Base-by-base conservation (phyloP, 2,888 invertebrate genomes). In the Drosophila prostipennis region DNA sequence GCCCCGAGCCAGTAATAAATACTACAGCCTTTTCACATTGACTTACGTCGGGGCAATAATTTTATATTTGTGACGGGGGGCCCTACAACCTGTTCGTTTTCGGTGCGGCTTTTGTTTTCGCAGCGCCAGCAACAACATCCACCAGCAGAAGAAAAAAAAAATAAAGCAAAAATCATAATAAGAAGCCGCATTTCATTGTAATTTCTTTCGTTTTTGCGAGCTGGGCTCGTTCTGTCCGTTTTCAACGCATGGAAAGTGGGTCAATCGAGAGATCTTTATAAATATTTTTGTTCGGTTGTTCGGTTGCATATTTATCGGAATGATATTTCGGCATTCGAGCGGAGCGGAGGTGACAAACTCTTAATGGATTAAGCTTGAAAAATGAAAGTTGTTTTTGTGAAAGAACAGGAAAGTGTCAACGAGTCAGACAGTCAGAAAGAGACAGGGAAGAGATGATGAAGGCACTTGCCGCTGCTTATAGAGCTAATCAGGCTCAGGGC, bases 211-310 rank as follows among this genome's bases (percentile, higher is more conserved):
- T 82, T 60, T 60, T 53, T 64, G 70, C 57, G 72, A 55, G 40
- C 59, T 61, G 67, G 51, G 65, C 63, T 80, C 78, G 63, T 69
- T 80, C 78, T 67, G 68, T 68, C 63, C 59, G 39, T 52, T 77
- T 72, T 58, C 53, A 60, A 80, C 72, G 69, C 75, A 69, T 73
- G 61, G 87, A 87, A 84, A 84, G 84, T 87, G 73, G 87, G 84
- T 87, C 87, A 85, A 87, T 85, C 84, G 80, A 84, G 84, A 82
- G 84, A 83, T 82, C 82, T 82, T 82, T 86, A 77, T 77, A 82
- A 78, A 79, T 79, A 77, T 78, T 55, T 57, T 61, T 36, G 39
- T 72, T 82, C 72, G 78, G 80, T 64, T 86, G 84, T 72, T 82
- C 72, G 78, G 80, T 68, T 86, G 84, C 87, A 83, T 82, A 82